Evolutionary conservation across 2,113 vertebrate genomes (phyloP), one percentile per base, ranked within the genome.

Genomic region (Entosphenus tridentatus): DNA sequence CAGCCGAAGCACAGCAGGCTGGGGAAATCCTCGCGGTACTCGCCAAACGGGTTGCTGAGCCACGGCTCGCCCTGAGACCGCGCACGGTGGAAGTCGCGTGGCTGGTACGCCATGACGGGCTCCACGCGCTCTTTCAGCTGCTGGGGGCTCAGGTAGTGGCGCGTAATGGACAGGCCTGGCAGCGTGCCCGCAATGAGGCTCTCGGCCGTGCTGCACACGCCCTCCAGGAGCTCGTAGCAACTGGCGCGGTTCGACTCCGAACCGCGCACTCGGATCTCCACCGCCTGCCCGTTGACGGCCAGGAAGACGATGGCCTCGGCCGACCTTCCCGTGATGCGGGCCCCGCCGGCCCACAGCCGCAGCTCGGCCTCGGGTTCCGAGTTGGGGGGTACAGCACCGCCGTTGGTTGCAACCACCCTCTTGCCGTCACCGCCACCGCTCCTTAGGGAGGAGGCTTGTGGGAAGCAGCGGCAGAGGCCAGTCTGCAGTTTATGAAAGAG

Each of bases 401-500:
- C 62, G 62, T 65, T 65, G 62, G 62, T 3, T n/a, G 8, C 10
- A 21, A n/a, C 21, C 62, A 9, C 21, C 62, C 39, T 39, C 39
- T 39, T 39, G 39, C 39, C 39, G 39, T 39, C 39, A 39, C 6
- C 39, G 39, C 39, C 39, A 39, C 39, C 39, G 39, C 39, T 7
- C 39, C 6, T 39, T 39, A 5, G 39, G 39, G 39, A 39, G 39
- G 39, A 39, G 39, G 62, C n/a, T 65, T 95, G 92, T 77, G 91
- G 87, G 80, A 87, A 81, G 90, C 92, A 98, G 68, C 92, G 81
- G 72, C 93, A 96, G 10, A 98, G 81, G 77, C 93, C 95, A 69
- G 95, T 90, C 76, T 98, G 93, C 72, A 98, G 85, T 76, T 98
- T 98, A 80, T 98, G 87, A 69, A 98, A 98, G 74, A 96, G 82